Conservation (phyloP, 2,888 invertebrate species). For the Philhelius pedissequus region DNA sequence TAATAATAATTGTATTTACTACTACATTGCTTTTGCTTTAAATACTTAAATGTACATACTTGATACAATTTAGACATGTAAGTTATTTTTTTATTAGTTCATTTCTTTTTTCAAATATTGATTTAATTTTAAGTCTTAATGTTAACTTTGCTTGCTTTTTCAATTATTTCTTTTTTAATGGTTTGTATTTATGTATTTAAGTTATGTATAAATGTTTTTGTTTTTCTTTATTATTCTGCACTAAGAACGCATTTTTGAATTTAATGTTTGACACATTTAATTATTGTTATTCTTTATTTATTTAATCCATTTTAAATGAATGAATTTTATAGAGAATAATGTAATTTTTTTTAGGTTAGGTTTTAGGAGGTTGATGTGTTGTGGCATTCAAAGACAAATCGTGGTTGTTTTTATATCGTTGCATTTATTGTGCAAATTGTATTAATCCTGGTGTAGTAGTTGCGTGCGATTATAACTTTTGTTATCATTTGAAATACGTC, state of each 20-base stretch:
- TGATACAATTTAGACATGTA: constrained; percentile 51
- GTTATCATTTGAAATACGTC: background rate
- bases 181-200: background rate
- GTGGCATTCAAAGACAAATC: background rate
- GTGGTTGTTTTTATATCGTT: background rate
- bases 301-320: background rate
- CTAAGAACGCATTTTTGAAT: background rate
- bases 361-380: background rate
- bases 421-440: background rate
- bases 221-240: constrained; percentile 2
- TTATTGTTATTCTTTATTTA: background rate
- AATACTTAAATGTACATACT: constrained; percentile 23
- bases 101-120: constrained; percentile 17
- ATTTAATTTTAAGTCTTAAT: constrained; percentile 57
- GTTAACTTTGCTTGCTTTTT: constrained; percentile 51
- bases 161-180: constrained; percentile 7
- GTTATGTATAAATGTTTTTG: constrained; percentile 10
- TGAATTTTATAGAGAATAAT: background rate
- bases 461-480: background rate
- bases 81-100: constrained; percentile 31
- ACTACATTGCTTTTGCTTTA: constrained; percentile 28
- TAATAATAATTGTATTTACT: background rate
- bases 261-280: background rate
- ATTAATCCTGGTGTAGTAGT: too few relatives aligned
- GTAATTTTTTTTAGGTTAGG: background rate